These are phyloP conservation scores for Chlorodrepanis virens DNA, from an alignment of 2,113 vertebrate genomes.

Conservation along the genomic window DNA sequence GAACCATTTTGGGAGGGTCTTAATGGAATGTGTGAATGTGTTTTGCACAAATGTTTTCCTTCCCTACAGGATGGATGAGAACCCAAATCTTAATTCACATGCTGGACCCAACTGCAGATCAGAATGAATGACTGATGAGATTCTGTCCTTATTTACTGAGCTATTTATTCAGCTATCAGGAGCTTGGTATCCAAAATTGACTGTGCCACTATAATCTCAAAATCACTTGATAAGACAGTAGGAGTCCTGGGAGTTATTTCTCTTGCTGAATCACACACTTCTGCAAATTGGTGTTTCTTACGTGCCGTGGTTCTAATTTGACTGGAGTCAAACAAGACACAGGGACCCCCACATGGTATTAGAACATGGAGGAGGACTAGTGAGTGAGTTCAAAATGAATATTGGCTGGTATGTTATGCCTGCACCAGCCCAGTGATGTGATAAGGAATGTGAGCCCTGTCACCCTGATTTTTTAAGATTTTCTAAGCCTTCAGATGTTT, in stretches of 20 bases:
- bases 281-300: not conserved
- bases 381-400: not conserved
- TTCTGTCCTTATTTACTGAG: not conserved
- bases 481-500: too few relatives aligned
- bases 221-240: not conserved
- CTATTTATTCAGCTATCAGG: conserved; percentile 7
- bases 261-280: not conserved
- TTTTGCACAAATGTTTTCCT: not conserved
- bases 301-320: not conserved
- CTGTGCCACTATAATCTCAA: not conserved
- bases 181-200: not conserved
- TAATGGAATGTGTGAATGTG: not conserved
- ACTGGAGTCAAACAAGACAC: not conserved
- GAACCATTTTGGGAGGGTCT: not conserved
- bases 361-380: not conserved
- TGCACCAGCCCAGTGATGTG: not conserved
- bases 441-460: not conserved
- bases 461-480: too few relatives aligned
- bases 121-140: conserved; percentile 15
- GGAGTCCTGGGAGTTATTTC: not conserved
- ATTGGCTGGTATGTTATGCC: not conserved
- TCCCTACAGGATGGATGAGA: not conserved
- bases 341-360: not conserved
- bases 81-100: not conserved
- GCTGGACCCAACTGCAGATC: not conserved